Evolutionary conservation across 1,140 invertebrate species (phyloP).

Genomic region (Muscidifurax raptorellus): DNA sequence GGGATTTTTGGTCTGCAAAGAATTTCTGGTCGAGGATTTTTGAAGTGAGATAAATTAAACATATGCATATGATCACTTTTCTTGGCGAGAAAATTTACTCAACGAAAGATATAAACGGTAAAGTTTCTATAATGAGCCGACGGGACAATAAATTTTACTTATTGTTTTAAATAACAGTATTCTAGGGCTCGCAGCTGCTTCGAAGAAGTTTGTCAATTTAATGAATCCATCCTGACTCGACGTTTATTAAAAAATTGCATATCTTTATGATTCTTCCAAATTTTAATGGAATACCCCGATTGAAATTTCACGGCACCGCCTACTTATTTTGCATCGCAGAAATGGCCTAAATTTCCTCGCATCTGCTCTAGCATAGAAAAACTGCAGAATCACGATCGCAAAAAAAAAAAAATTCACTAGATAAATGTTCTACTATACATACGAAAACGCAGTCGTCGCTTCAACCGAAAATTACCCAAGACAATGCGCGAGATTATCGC

Average conservation of each 20-base stretch:
- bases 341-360: conserved; percentile 10
- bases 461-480: no score
- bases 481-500: neutral
- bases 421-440: neutral
- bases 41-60: no score
- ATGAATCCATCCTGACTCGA: conserved; percentile 11
- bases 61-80: no score
- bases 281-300: neutral
- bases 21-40: no score
- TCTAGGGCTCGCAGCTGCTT: no score
- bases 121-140: no score
- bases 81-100: no score
- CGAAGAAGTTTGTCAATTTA: neutral
- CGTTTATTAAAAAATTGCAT: neutral
- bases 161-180: no score
- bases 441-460: no score
- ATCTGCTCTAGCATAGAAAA: conserved; percentile 28
- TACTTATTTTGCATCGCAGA: conserved; percentile 50
- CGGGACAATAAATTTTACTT: no score
- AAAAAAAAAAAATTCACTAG: neutral
- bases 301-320: conserved; percentile 60
- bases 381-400: conserved; percentile 5
- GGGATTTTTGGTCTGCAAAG: no score
- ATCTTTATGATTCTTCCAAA: neutral
- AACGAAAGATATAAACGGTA: no score